Base-by-base conservation (phyloP, 2,797 vertebrate genomes). In the Helicolenus hilgendorfi region DNA sequence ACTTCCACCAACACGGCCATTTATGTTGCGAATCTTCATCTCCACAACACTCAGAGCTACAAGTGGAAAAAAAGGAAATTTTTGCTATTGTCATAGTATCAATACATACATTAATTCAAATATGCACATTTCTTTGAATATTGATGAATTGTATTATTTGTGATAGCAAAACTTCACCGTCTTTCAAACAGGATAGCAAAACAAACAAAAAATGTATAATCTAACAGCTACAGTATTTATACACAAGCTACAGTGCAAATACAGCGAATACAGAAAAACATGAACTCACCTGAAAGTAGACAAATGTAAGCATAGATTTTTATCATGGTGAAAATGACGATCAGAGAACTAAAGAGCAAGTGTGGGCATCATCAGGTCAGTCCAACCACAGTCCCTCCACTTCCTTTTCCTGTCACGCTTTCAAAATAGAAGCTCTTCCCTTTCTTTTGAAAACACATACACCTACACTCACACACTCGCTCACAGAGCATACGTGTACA, bases 1-100 rank as follows among this genome's bases (percentile, higher is more conserved):
- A 59, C 2, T 20, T 70, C 7, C 1, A 0, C 91, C 86, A 72
- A 83, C 71, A 26, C 1, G 9, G 2, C 41, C 33, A 0, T 1
- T 18, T 53, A 20, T 2, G 4, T 1, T 8, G 24, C 69, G 56
- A 20, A 1, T 3, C 10, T 29, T 13, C 72, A 69, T 36, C 76
- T 22, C 59, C 82, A 65, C 69, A 64, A 78, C 1, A 24, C 10
- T 72, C 63, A 84, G 45, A 77, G 15, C 88, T 92, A 56, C 11
- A 73, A 4, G 20, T 26, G 22, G 20, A 65, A 67, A 78, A 5
- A 65, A 72, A 53, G 10, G 26, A 72, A 70, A 49, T 11, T 0
- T 13, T 18, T 38, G 24, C 29, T 3, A 18, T 4, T 68, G 22
- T 45, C 8, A 58, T 5, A 24, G 2, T 62, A 9, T 63, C 5